phyloP scores from a whole-genome alignment of 1,140 invertebrate species.

The Rhagoletis pomonella region DNA sequence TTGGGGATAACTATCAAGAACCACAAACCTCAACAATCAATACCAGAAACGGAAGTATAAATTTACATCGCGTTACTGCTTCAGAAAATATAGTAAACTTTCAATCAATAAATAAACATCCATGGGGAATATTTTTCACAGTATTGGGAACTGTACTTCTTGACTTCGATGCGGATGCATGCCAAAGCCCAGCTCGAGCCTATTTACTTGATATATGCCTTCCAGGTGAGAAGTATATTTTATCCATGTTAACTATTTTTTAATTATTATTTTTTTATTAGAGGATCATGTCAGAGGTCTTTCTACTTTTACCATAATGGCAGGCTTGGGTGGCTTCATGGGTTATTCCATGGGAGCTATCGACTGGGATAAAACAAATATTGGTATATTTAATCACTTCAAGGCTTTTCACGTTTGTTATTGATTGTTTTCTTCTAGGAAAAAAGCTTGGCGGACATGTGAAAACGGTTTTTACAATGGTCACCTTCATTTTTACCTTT shows the following conservation, averaged over 20 bases:
- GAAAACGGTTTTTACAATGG: constrained; percentile 90
- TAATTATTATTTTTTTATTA: constrained; percentile 65
- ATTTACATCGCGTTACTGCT: constrained; percentile 73
- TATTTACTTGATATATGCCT: constrained; percentile 94
- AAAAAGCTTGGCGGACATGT: constrained; percentile 89
- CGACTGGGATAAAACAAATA: constrained; percentile 91
- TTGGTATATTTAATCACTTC: constrained; percentile 77
- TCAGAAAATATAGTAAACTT: constrained; percentile 61
- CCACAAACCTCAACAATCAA: constrained; percentile 59
- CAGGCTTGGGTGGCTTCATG: constrained; percentile 93
- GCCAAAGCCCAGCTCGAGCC: constrained; percentile 93
- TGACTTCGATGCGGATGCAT: constrained; percentile 97
- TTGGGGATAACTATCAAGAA: constrained; percentile 82
- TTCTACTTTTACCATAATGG: constrained; percentile 97
- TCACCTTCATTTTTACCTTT: constrained; percentile 89
- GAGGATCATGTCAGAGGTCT: constrained; percentile 94
- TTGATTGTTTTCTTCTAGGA: constrained; percentile 58
- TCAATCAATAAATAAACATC: constrained; percentile 77
- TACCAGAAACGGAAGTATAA: constrained; percentile 69
- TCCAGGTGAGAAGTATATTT: constrained; percentile 78
- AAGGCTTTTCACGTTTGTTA: background rate
- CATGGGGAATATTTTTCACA: constrained; percentile 94
- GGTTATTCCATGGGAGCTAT: constrained; percentile 95
- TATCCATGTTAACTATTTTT: background rate
- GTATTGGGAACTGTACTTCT: constrained; percentile 93